These are phyloP conservation scores for Tiliacea aurago DNA, from an alignment of 2,888 invertebrate species.

Conservation along the genomic window DNA sequence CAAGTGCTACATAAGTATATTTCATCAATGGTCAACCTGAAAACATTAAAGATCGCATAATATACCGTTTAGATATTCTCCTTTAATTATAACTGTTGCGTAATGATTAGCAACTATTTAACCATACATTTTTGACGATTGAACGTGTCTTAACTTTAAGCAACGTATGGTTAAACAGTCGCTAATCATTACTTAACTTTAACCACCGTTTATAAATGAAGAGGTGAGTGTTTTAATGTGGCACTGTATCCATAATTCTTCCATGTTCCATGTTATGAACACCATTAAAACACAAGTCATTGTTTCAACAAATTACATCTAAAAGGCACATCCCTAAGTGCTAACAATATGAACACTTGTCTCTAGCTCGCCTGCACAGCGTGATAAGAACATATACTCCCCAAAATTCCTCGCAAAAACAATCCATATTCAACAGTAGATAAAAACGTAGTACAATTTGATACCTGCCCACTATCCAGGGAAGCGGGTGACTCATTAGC, in stretches of 20 bases:
- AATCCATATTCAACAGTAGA: conserved; percentile 15
- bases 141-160: too few relatives aligned
- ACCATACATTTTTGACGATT: too few relatives aligned
- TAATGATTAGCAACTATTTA: too few relatives aligned
- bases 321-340: not conserved
- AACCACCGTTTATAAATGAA: too few relatives aligned
- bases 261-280: not conserved
- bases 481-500: conserved; percentile 52
- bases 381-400: conserved; percentile 23
- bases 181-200: too few relatives aligned
- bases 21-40: not conserved
- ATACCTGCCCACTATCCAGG: conserved; percentile 27
- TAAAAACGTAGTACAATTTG: conserved; percentile 30
- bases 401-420: not conserved
- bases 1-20: too few relatives aligned
- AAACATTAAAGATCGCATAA: not conserved
- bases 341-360: not conserved
- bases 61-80: not conserved
- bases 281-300: not conserved
- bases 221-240: too few relatives aligned
- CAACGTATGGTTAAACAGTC: too few relatives aligned
- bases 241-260: not conserved
- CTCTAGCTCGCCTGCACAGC: not conserved
- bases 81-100: too few relatives aligned
- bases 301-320: not conserved